Evolutionary conservation across 2,888 invertebrate species (phyloP).

Genomic region (Zelleria hepariella): DNA sequence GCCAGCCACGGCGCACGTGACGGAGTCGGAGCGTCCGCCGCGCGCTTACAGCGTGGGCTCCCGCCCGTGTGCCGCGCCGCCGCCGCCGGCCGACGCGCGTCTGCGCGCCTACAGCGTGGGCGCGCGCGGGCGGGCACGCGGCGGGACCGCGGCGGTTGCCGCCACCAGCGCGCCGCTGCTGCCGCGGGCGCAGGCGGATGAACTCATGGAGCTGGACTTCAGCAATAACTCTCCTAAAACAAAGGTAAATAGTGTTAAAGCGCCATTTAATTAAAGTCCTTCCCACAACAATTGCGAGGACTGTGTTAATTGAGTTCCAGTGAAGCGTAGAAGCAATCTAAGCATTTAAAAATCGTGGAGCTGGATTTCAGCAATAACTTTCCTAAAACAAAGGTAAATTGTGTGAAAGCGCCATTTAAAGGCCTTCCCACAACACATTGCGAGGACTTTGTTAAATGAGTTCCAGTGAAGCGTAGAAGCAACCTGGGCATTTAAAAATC

Average conservation of each 20-base stretch:
- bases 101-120: slow-evolving; percentile 84
- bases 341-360: slow-evolving; percentile 91
- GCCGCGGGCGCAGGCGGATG: slow-evolving; percentile 72
- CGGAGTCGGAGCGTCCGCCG: slow-evolving; percentile 77
- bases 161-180: background rate
- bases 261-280: no score
- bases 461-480: no score
- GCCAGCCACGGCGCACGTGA: slow-evolving; percentile 82
- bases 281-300: no score
- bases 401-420: no score
- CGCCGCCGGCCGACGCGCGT: slow-evolving; percentile 67
- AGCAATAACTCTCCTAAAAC: slow-evolving; percentile 38
- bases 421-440: no score
- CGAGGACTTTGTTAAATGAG: no score
- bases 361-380: slow-evolving; percentile 73
- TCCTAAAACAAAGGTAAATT: no score
- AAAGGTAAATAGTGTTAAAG: background rate
- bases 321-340: no score
- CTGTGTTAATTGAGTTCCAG: no score
- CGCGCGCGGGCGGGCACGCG: slow-evolving; percentile 57
- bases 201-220: slow-evolving; percentile 84
- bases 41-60: slow-evolving; percentile 91
- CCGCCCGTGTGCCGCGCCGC: slow-evolving; percentile 69
- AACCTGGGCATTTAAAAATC: no score
- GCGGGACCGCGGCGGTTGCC: slow-evolving; percentile 52